Evolutionary conservation across 2,113 vertebrate genomes (phyloP), one percentile per base, ranked within the genome.

Genomic region (Notarius lentiginosus): DNA sequence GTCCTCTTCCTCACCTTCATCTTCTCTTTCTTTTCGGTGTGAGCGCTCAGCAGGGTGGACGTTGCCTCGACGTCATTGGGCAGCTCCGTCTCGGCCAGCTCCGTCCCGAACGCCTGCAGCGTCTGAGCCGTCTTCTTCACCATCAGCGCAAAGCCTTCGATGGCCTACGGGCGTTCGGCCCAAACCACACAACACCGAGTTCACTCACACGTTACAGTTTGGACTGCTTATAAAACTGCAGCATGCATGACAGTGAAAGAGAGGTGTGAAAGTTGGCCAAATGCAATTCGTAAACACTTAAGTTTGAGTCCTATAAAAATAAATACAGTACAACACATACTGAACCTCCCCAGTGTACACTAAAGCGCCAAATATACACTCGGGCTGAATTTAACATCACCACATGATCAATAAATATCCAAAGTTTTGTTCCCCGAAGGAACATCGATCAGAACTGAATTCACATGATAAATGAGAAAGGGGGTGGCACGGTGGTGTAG

Each of bases 41-140:
- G 98, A 0, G 92, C 88, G 49, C 92, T 93, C 88, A 99, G 95
- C 89, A 99, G 96, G 47, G 90, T 83, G 88, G 90, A 94, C 0
- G 97, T 99, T n/a, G 97, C 95, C 56, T 95, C 95, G 30, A 96
- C 96, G 58, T 99, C 97, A 24, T 97, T 97, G 79, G 98, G 98
- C 86, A 99, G 95, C 72, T 99, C 97, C 0, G 97, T 98, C 91
- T 99, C 98, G 10, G 98, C 98, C 90, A 99, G 94, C 90, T 99
- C 97, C 0, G 96, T 96, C 90, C 98, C 98, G 86, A 99, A 98
- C 30, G 94, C 94, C 93, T 98, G 98, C 88, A 99, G 96, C 53
- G 92, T 96, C 94, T 99, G 98, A 15, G 98, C 98, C 0, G 96
- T 99, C 92, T 96, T 96, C 92, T 99, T 99, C 79, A 99, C 98